phyloP scores from a whole-genome alignment of 2,888 invertebrate genomes.

The Anarsia innoxiella region DNA sequence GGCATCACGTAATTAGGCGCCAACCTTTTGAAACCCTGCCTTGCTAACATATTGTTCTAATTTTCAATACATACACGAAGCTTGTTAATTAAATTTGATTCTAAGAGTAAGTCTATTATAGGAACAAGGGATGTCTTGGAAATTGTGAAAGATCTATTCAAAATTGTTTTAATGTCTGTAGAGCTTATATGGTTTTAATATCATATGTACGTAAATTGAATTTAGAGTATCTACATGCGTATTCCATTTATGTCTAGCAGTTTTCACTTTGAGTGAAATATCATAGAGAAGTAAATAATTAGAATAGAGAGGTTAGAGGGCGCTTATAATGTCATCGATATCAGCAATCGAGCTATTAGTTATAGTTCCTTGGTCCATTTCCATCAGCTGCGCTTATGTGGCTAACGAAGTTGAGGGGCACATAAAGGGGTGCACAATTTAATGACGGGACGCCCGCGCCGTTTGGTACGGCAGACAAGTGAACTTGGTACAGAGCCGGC shows the following conservation, averaged over 20 bases:
- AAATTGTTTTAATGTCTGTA: no score
- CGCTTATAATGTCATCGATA: not conserved
- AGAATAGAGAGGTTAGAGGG: no score
- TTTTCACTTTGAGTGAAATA: constrained; percentile 14
- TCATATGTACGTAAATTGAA: no score
- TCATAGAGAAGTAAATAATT: no score
- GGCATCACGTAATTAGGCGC: constrained; percentile 14
- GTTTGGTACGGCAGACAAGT: constrained; percentile 37
- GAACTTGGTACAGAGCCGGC: constrained; percentile 42
- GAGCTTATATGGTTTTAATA: no score
- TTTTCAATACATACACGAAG: no score
- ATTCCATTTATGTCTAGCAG: not conserved
- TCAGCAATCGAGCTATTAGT: constrained; percentile 1
- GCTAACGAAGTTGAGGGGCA: constrained; percentile 11
- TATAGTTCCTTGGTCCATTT: constrained; percentile 6
- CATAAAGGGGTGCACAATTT: constrained; percentile 22
- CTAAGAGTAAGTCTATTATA: no score
- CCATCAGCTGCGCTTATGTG: constrained; percentile 8
- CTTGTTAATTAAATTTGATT: no score
- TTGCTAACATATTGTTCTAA: not conserved
- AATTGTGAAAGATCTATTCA: no score
- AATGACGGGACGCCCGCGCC: constrained; percentile 46
- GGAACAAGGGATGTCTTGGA: no score
- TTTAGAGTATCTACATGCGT: no score
- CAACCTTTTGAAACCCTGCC: not conserved